Percentiles rank a stretch among this genome's conserved stretches.
Evolutionary conservation across 2,113 vertebrate genomes (phyloP).

Genomic region (Lontra canadensis): DNA sequence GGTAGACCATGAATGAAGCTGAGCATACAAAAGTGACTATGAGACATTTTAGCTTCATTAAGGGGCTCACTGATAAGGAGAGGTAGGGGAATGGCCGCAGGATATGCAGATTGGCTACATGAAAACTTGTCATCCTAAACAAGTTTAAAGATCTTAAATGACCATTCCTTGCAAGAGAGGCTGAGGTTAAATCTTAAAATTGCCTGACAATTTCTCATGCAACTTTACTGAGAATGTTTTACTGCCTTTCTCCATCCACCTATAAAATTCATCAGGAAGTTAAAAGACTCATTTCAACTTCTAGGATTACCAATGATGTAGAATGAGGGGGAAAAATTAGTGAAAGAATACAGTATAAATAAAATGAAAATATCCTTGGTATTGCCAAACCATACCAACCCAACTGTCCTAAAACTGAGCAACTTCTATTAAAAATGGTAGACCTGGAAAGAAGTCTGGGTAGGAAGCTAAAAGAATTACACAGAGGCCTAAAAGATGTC

Average conservation of each 20-base stretch:
- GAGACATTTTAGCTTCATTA: not conserved
- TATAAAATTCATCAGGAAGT: not conserved
- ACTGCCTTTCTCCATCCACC: not conserved
- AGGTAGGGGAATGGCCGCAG: not conserved
- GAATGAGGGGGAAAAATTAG: not conserved
- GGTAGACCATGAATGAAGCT: not conserved
- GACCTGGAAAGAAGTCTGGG: not conserved
- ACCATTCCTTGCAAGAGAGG: not conserved
- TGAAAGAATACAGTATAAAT: not conserved
- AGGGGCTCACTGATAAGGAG: not conserved
- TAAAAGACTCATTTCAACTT: not conserved
- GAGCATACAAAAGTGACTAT: not conserved
- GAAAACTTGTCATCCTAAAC: not conserved
- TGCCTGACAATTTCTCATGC: not conserved
- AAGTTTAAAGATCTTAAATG: not conserved
- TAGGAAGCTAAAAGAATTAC: not conserved
- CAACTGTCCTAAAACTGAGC: not conserved
- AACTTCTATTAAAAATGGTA: not conserved
- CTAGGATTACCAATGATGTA: not conserved
- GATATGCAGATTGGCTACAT: not conserved
- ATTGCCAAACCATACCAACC: not conserved
- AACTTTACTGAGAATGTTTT: not conserved
- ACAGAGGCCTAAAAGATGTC: not conserved
- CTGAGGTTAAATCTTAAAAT: not conserved
- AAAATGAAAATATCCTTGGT: not conserved